Base-by-base conservation (phyloP, 2,797 vertebrate genomes). In the Acanthurus leucopareius region DNA sequence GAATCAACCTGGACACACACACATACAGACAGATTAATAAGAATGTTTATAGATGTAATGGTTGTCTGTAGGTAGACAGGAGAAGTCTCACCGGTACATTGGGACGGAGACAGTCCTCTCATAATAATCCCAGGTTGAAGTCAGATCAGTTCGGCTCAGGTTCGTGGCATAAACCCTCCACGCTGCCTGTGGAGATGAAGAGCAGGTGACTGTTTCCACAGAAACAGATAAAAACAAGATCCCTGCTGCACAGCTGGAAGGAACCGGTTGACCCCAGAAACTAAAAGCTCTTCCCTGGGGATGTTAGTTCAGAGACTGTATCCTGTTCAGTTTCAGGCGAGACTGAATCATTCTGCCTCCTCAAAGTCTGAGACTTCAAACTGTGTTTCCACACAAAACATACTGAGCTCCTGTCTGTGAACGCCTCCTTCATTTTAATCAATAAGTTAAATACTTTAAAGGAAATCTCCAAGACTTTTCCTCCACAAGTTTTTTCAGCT, bases 161-260 rank as follows among this genome's bases (percentile, higher is more conserved):
- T 98, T 99, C 40, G 98, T 99, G 85, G 98, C 97, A 0, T 99
- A 99, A 83, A 99, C 98, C 70, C 98, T 97, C 98, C 98, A 99
- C 1, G 98, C 97, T 0, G 97, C 97, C 98, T 99, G 80, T 3
- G 66, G 42, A 68, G 8, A 76, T 14, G 74, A 19, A 72, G 3
- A 54, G 1, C 5, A 49, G 0, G 22, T 14, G 3, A 20, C 5
- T 15, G 49, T 65, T 45, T 57, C 61, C 51, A 35, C 15, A 3
- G 47, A 44, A 66, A 75, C 56, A 10, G 8, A 0, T 28, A 49
- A 3, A 49, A 51, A 40, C 7, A 9, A 44, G 38, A 49, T 51
- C 32, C 14, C 20, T 49, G 10, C 66, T 10, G 4, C 8, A 10
- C 2, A 54, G 28, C 32, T 57, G 10, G 38, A 54, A 38, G 28